A percentile compares a stretch with the other conserved stretches of the same genome.
These are phyloP conservation scores for Megathymus violae DNA, from an alignment of 1,140 invertebrate species.

Conservation along the genomic window DNA sequence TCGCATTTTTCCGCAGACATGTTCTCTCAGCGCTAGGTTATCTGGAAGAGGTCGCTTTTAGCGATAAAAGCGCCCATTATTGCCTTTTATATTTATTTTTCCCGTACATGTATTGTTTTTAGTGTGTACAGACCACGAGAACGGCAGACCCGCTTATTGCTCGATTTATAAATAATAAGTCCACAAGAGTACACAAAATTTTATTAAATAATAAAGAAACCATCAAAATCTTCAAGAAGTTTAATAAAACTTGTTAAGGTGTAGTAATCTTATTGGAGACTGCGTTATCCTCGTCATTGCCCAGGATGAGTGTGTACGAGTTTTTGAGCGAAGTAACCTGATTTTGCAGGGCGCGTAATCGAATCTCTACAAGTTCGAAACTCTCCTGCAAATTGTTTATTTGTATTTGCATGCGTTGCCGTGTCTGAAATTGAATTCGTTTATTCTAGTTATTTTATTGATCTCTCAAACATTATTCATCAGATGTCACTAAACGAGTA, in stretches of 20 bases:
- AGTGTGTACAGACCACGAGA: no score
- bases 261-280: slow-evolving; percentile 40
- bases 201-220: slow-evolving; percentile 1
- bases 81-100: no score
- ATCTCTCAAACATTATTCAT: no score
- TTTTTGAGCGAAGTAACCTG: slow-evolving; percentile 86
- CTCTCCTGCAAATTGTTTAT: slow-evolving; percentile 87
- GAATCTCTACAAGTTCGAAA: slow-evolving; percentile 86
- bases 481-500: no score
- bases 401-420: slow-evolving; percentile 87
- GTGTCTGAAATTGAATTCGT: no score
- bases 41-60: no score
- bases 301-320: slow-evolving; percentile 54
- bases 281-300: slow-evolving; percentile 49
- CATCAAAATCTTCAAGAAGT: slow-evolving; percentile 3
- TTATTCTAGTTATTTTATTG: no score
- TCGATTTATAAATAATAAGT: slow-evolving; percentile 2
- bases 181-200: background rate
- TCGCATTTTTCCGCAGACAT: no score
- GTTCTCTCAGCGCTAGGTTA: no score
- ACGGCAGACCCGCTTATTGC: no score
- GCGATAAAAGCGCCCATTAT: no score
- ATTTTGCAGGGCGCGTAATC: slow-evolving; percentile 86
- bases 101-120: no score
- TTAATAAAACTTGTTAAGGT: background rate